Evolutionary conservation across 2,888 invertebrate species (phyloP), one percentile per base, ranked within the genome.

Genomic region (Galerucella pusilla): DNA sequence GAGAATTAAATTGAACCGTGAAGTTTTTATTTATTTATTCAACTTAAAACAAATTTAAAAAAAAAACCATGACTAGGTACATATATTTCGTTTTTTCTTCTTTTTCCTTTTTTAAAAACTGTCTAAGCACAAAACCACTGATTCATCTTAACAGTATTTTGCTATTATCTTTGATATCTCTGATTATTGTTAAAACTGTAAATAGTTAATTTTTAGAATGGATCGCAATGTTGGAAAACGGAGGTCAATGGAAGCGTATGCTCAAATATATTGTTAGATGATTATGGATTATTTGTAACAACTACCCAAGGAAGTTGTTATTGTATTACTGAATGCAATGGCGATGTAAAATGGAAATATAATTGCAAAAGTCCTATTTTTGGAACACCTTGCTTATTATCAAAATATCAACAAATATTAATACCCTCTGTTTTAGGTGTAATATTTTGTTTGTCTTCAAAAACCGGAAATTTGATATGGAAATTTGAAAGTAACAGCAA

Each of bases 281-380:
- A 86, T 14, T 88, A 85, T 20, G 84, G 84, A 77, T 81, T 91
- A 14, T 85, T 89, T 25, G 74, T 90, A 11, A 92, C 91, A 1
- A 90, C 92, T 0, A 87, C 93, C 54, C 90, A 90, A 7, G 93
- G 93, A 4, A 88, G 87, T 28, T 90, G 92, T 79, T 88, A 89
- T 1, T 89, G 91, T 74, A 65, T 80, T 25, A 68, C 71, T 11
- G 87, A 90, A 79, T 84, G 86, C 57, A 86, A 85, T 12, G 92
- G 94, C 0, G 83, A 84, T 5, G 80, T 90, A 20, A 70, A 87
- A 46, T 95, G 95, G 95, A 89, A 87, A 28, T 88, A 88, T 61
- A 86, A 90, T 72, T 86, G 92, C 3, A 84, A 84, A 71, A 90
- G 90, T 81, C 92, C 95, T 0, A 87, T 94, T 35, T 94, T 95